Base-by-base conservation (phyloP, 2,888 invertebrate species). In the Phyto melanocephala region DNA sequence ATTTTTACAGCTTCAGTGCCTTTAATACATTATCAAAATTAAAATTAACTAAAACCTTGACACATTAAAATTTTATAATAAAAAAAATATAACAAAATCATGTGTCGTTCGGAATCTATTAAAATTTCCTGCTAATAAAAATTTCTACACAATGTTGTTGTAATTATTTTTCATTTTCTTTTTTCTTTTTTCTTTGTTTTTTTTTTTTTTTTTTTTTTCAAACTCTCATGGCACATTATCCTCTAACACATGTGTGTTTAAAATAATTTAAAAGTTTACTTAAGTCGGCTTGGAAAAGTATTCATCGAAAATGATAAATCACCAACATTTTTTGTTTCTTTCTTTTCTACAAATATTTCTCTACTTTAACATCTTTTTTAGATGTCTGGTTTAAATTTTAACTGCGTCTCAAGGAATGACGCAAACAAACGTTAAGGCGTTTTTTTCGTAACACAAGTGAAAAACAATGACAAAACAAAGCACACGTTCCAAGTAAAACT, bases 271-370 rank as follows among this genome's bases (percentile, higher is more conserved):
- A 76, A 76, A 40, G 17, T 67, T 60, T 67, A 5, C 22, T 24
- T 15, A 50, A 58, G 33, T n/a, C 15, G 40, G 35, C 40, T 54
- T 17, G 58, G 58, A 28, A 24, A n/a, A 60, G 20, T 13, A 50
- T 67, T 58, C 40, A 20, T 58, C 50, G 47, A 67, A 67, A 67
- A 60, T 76, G 76, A 76, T 76, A 60, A 76, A 76, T 76, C 67
- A 76, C 60, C 76, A 17, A 13, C 47, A 50, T 37, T 17, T 3
- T 45, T 15, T 2, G 47, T 37, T 60, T 50, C 40, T 42, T 45
- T 42, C 56, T 28, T 56, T 70, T 54, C 24, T 24, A 24, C 11
- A 52, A 11, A 52, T 52, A 15, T 56, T 56, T 28, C 28, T 28
- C 6, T 33, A 35, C 33, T 35, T 56, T 56, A 33, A 56, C 17